Evolutionary conservation across 2,113 vertebrate genomes (phyloP).

Genomic region (Psettodes erumei): DNA sequence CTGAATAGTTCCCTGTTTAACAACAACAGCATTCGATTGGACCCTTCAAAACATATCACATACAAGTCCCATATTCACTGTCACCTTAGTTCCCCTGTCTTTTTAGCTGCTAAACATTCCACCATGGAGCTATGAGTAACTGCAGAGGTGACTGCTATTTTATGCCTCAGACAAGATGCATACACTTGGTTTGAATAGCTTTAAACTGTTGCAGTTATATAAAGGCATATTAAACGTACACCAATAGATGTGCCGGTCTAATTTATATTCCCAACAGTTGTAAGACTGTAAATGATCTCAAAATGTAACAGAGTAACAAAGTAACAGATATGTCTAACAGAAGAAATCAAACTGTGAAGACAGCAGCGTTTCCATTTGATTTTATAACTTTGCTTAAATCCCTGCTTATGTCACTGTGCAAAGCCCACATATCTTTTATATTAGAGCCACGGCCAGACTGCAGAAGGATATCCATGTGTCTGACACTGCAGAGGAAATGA

Average conservation of each 20-base stretch:
- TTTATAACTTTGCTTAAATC: conserved; percentile 16
- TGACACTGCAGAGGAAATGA: conserved; percentile 60
- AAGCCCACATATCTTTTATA: conserved; percentile 17
- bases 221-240: not conserved
- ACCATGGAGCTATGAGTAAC: too few relatives aligned
- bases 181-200: not conserved
- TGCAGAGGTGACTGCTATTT: too few relatives aligned
- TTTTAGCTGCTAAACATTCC: not conserved
- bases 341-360: conserved; percentile 3
- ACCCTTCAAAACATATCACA: not conserved
- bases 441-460: conserved; percentile 4
- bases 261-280: conserved; percentile 8
- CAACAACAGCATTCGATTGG: not conserved
- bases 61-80: not conserved
- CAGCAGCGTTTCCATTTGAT: conserved; percentile 4
- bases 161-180: not conserved
- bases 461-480: conserved; percentile 24
- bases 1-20: not conserved
- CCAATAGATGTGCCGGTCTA: not conserved
- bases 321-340: not conserved
- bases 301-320: not conserved
- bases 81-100: not conserved
- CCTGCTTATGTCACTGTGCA: conserved; percentile 21
- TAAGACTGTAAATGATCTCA: conserved; percentile 8
- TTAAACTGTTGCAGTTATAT: not conserved